Evolutionary conservation across 1,140 invertebrate genomes (phyloP), one percentile per base, ranked within the genome.

Genomic region (Mya arenaria): DNA sequence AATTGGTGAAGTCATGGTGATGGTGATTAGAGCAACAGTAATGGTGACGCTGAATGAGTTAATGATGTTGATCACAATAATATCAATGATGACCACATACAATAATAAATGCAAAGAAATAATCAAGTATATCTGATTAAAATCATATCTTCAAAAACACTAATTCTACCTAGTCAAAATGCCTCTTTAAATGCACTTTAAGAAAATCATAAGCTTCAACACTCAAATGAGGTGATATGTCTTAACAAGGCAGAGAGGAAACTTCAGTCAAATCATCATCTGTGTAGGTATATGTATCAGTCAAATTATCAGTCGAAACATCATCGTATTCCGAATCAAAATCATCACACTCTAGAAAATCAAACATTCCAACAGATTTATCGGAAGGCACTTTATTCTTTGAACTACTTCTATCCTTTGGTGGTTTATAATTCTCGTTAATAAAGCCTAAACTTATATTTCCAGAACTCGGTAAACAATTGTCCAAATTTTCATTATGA

Each of bases 211-310:
- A n/a, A n/a, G n/a, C n/a, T n/a, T n/a, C n/a, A n/a, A n/a, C n/a
- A n/a, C n/a, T n/a, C n/a, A n/a, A n/a, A n/a, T n/a, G n/a, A n/a
- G n/a, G n/a, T n/a, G n/a, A n/a, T 62, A 28, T 23, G 48, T 28
- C 5, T 73, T 30, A 79, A 60, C 75, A 79, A 10, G 75, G 75
- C 41, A 79, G 30, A 2, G 63, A 79, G 17, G 75, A 79, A 28
- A 79, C 75, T 56, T 68, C 75, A 36, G 75, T 79, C 58, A 68
- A 36, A 79, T 79, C 75, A 69, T 79, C 75, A 30, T 41, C 39
- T 6, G 75, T 79, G 23, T 69, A 79, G 28, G 75, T 79, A 32
- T 69, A 79, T 17, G 75, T 79, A 37, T 79, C 75, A 36, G 75
- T 79, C 8, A 79, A 36, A 69, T 79, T 63, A 36, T 79, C 75